These are phyloP conservation scores for Centrocercus urophasianus DNA, from an alignment of 2,113 vertebrate genomes.

Conservation along the genomic window DNA sequence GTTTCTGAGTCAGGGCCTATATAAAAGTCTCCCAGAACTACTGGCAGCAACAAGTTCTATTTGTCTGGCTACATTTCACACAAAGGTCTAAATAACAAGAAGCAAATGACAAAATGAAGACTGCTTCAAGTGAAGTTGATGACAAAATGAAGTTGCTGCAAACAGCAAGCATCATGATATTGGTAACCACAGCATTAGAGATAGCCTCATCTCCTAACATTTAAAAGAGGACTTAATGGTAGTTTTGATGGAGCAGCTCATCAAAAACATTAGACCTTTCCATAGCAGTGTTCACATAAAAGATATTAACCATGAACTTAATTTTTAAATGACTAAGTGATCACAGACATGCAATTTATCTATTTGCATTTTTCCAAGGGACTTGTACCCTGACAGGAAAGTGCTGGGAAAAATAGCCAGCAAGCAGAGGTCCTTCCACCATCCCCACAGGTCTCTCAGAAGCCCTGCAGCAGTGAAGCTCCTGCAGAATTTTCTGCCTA, in stretches of 20 bases:
- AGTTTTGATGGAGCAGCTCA: neutral
- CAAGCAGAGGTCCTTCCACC: neutral
- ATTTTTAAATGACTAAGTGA: neutral
- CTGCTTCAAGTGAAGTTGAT: no score
- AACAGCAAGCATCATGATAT: neutral
- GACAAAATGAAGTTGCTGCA: neutral
- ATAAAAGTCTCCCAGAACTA: neutral
- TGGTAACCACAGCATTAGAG: neutral
- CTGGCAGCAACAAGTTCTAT: neutral
- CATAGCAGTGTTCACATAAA: neutral
- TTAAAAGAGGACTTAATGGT: neutral
- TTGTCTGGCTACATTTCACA: neutral
- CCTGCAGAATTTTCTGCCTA: neutral
- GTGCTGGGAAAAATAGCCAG: neutral
- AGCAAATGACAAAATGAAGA: constrained; percentile 11
- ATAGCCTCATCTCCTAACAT: neutral
- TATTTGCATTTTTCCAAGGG: neutral
- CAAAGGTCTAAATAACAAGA: neutral
- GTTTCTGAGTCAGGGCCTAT: neutral
- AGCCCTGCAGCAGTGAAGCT: neutral
- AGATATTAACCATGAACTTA: neutral
- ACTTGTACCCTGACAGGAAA: neutral
- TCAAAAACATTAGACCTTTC: neutral
- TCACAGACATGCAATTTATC: neutral
- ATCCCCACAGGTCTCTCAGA: neutral